Percentiles rank a stretch among this genome's conserved stretches.
phyloP scores from a whole-genome alignment of 2,888 invertebrate genomes.

The Nebria brevicollis region DNA sequence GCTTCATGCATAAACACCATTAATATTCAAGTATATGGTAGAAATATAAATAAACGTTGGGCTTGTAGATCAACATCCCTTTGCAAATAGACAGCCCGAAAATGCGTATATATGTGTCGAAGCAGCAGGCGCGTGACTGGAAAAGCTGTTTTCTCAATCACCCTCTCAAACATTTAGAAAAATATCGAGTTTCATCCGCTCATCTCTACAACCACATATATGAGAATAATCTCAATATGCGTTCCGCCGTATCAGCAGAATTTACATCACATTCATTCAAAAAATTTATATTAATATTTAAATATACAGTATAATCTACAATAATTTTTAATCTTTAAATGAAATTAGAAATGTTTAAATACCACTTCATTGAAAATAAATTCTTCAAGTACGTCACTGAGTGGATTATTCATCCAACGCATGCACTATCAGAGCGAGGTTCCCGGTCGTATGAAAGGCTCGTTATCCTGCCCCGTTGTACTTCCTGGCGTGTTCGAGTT shows the following conservation, averaged over 20 bases:
- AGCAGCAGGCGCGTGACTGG: neutral
- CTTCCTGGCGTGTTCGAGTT: neutral
- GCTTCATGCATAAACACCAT: neutral
- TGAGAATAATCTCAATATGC: neutral
- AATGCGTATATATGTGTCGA: neutral
- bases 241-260: neutral
- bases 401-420: neutral
- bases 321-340: neutral
- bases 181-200: neutral
- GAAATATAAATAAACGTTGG: neutral
- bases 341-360: neutral
- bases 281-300: neutral
- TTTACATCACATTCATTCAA: neutral
- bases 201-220: neutral
- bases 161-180: neutral
- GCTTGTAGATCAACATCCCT: neutral
- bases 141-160: neutral
- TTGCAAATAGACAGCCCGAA: neutral
- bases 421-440: neutral
- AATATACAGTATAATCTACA: neutral
- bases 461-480: neutral
- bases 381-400: neutral
- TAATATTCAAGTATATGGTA: neutral
- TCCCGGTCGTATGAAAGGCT: conserved; percentile 9
- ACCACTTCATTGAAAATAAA: neutral